Conservation (phyloP, 2,888 invertebrate species). For the Eupeodes latifasciatus region DNA sequence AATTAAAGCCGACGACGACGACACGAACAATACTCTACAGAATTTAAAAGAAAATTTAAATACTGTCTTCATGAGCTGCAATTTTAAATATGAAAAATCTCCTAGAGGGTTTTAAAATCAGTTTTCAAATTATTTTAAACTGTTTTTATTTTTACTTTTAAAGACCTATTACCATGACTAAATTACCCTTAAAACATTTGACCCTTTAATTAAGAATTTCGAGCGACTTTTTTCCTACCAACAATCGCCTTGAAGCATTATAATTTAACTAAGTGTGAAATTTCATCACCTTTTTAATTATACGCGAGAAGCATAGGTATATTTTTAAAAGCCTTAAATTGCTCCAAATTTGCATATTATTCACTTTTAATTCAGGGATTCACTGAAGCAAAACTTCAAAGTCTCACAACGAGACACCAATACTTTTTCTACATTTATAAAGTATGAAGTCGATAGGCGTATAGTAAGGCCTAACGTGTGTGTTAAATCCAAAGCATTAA, state of each 20-base stretch:
- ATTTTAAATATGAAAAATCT: too few relatives aligned
- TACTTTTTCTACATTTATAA: neutral
- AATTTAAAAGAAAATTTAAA: too few relatives aligned
- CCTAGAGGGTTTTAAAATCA: neutral
- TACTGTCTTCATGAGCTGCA: too few relatives aligned
- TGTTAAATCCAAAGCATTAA: slow-evolving; percentile 56
- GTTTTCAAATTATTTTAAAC: neutral
- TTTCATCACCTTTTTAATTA: slow-evolving; percentile 71
- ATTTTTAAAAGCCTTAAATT: slow-evolving; percentile 45
- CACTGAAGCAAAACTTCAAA: slow-evolving; percentile 2
- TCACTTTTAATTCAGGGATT: slow-evolving; percentile 33
- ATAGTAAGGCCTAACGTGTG: slow-evolving; percentile 38
- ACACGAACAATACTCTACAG: too few relatives aligned
- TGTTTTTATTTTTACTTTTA: neutral
- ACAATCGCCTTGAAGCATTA: slow-evolving; percentile 52
- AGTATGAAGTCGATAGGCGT: neutral
- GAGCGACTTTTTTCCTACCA: neutral
- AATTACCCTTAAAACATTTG: neutral
- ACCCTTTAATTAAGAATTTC: slow-evolving; percentile 10
- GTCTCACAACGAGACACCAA: slow-evolving; percentile 54
- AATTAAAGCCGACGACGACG: too few relatives aligned
- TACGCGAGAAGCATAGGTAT: slow-evolving; percentile 13
- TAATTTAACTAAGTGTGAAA: slow-evolving; percentile 49
- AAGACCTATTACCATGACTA: neutral
- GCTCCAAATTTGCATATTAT: slow-evolving; percentile 64